Evolutionary conservation across 2,888 invertebrate genomes (phyloP).

Genomic region (Watsonalla cultraria): DNA sequence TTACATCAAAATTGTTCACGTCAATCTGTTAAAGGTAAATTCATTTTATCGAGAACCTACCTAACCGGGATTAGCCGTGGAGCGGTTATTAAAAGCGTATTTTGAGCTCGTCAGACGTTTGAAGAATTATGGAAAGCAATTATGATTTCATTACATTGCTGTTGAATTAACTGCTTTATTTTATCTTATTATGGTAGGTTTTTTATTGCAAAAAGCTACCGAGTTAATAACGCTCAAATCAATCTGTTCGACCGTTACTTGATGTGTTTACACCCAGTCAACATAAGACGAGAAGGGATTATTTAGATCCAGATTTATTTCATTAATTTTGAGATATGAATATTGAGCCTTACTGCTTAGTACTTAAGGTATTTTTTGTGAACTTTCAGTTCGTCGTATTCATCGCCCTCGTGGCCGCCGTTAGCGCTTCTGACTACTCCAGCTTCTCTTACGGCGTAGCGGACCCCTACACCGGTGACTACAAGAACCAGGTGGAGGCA

Average conservation of each 20-base stretch:
- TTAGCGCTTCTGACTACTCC: constrained; percentile 42
- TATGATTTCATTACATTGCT: neutral
- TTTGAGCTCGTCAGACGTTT: neutral
- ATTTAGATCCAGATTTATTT: neutral
- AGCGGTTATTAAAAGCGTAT: constrained; percentile 1
- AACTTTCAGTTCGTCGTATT: constrained; percentile 48
- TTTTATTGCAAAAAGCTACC: no score
- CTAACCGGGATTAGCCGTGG: neutral
- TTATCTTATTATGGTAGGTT: no score
- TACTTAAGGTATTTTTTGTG: neutral
- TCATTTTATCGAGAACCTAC: neutral
- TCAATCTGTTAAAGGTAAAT: neutral
- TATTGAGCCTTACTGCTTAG: constrained; percentile 1
- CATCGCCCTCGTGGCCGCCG: constrained; percentile 42
- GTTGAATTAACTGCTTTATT: neutral
- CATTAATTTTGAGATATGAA: neutral
- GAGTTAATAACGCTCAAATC: no score
- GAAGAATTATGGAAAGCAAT: neutral
- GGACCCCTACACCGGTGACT: constrained; percentile 72
- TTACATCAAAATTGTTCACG: neutral
- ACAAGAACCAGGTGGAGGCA: constrained; percentile 62
- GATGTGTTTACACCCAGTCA: no score
- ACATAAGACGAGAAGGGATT: no score
- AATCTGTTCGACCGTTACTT: no score
- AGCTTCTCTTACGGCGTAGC: constrained; percentile 73